These are phyloP conservation scores for Ornithorhynchus anatinus DNA, from an alignment of 2,113 vertebrate species.

Conservation along the genomic window DNA sequence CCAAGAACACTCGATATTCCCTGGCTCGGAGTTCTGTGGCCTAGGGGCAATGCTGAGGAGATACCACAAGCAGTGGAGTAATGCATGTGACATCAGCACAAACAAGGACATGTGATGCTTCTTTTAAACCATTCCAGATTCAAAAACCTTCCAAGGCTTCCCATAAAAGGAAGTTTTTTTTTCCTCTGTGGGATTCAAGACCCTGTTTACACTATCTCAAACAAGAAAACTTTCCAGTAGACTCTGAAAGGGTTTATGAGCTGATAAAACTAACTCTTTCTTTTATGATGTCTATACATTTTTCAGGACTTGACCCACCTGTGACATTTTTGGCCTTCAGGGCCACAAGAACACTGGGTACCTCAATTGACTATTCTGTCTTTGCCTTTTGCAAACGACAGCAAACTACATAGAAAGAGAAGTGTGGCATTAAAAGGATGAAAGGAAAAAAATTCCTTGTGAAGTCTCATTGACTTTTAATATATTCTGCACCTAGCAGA, in stretches of 20 bases:
- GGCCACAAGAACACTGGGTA: fast-evolving
- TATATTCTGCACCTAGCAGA: not conserved
- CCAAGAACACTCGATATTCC: constrained; percentile 53
- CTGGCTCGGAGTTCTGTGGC: constrained; percentile 55
- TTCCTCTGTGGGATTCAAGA: constrained; percentile 39
- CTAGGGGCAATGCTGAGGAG: constrained; percentile 61
- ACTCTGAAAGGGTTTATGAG: constrained; percentile 42
- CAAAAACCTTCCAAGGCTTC: constrained; percentile 57
- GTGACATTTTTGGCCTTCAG: not conserved
- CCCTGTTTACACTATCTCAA: constrained; percentile 62
- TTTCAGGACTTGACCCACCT: not conserved
- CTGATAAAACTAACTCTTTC: constrained; percentile 28
- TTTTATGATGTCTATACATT: not conserved
- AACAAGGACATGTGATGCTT: constrained; percentile 63
- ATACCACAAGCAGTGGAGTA: constrained; percentile 55
- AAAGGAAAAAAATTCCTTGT: not conserved
- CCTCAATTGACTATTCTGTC: not conserved
- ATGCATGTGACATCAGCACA: constrained; percentile 65
- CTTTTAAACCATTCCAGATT: constrained; percentile 60
- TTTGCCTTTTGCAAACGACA: not conserved
- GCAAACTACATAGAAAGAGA: not conserved
- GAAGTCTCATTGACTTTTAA: not conserved
- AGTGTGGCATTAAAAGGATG: fast-evolving
- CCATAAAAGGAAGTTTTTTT: constrained; percentile 73
- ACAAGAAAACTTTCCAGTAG: constrained; percentile 44